A percentile compares a stretch with the other conserved stretches of the same genome.
phyloP scores from a whole-genome alignment of 2,113 vertebrate species.

The Tachycineta bicolor region DNA sequence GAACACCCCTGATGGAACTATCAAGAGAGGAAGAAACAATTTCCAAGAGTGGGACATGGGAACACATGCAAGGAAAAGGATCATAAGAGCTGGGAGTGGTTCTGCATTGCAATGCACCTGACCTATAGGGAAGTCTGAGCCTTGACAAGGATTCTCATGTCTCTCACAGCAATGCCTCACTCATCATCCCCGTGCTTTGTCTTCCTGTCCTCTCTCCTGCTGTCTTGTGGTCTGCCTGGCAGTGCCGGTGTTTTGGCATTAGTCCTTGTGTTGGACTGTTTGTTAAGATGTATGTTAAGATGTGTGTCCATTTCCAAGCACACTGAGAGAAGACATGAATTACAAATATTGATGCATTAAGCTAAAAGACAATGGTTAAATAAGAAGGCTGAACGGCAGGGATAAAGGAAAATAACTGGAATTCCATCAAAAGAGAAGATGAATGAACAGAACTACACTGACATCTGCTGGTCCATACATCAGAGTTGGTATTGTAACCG shows the following conservation, averaged over 20 bases:
- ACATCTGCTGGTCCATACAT: conserved; percentile 80
- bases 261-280: conserved; percentile 28
- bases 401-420: conserved; percentile 62
- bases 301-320: conserved; percentile 45
- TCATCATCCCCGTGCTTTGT: conserved; percentile 33
- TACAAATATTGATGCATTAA: conserved; percentile 76
- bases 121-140: background rate
- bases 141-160: background rate
- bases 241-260: background rate
- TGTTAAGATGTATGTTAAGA: conserved; percentile 54
- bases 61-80: background rate
- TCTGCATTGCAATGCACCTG: background rate
- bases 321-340: conserved; percentile 62
- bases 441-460: conserved; percentile 81
- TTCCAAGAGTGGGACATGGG: background rate
- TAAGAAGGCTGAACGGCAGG: conserved; percentile 59
- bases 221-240: background rate
- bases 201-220: conserved; percentile 10
- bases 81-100: background rate
- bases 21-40: background rate
- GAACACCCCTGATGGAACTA: background rate
- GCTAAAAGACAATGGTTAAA: conserved; percentile 75
- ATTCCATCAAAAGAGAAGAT: conserved; percentile 74
- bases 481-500: background rate
- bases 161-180: background rate